Evolutionary conservation across 2,113 vertebrate species (phyloP).

Genomic region (Aix galericulata): DNA sequence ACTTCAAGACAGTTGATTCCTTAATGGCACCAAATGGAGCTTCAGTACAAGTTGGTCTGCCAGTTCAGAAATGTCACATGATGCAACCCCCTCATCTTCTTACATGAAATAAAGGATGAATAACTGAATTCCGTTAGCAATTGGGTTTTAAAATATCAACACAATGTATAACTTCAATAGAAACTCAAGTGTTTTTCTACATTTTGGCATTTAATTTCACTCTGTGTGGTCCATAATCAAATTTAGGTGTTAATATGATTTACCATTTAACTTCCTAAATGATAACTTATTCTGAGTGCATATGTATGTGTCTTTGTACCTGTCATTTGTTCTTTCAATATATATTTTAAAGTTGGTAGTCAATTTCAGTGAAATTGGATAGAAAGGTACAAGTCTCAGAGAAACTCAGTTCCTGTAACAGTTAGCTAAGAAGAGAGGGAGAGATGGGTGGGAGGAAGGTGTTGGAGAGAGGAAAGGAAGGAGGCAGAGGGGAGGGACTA

Average conservation of each 20-base stretch:
- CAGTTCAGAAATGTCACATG: slow-evolving; percentile 25
- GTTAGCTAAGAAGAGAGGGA: neutral
- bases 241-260: neutral
- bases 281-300: neutral
- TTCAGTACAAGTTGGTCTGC: slow-evolving; percentile 20
- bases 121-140: slow-evolving; percentile 25
- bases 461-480: neutral
- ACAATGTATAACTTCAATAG: neutral
- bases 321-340: neutral
- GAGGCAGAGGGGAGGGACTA: neutral
- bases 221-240: neutral
- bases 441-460: neutral
- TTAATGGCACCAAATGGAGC: slow-evolving; percentile 41
- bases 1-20: neutral
- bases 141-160: neutral
- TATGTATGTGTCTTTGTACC: neutral
- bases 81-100: slow-evolving; percentile 6
- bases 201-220: neutral
- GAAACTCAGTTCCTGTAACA: neutral
- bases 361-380: neutral
- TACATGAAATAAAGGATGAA: slow-evolving; percentile 8
- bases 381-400: neutral
- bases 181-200: neutral
- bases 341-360: neutral
- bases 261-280: neutral